These are phyloP conservation scores for Dissostichus mawsoni DNA, from an alignment of 2,113 vertebrate genomes.

Conservation along the genomic window DNA sequence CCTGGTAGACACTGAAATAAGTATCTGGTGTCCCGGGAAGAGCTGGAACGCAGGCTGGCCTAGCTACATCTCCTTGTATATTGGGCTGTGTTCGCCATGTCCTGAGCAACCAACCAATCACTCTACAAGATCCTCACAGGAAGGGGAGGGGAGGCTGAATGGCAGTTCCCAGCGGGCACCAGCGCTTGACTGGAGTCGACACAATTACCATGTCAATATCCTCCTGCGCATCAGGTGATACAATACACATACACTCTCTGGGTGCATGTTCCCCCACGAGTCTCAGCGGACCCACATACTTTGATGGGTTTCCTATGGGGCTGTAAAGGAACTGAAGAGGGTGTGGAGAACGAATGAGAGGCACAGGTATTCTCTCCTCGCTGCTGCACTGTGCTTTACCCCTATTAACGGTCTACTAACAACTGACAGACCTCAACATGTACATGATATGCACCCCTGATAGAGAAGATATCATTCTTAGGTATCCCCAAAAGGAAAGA, in stretches of 20 bases:
- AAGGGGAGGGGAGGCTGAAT: constrained; percentile 63
- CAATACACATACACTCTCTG: constrained; percentile 79
- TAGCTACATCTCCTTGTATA: constrained; percentile 90
- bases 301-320: constrained; percentile 79
- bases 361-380: constrained; percentile 49
- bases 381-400: constrained; percentile 56
- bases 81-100: constrained; percentile 91
- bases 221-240: constrained; percentile 87
- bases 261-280: constrained; percentile 86
- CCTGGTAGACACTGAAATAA: constrained; percentile 91
- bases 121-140: constrained; percentile 87
- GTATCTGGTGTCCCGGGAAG: constrained; percentile 91
- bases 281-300: constrained; percentile 87
- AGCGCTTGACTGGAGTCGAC: constrained; percentile 90
- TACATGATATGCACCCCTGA: constrained; percentile 33
- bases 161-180: constrained; percentile 89
- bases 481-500: constrained; percentile 10
- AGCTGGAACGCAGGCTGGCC: constrained; percentile 74
- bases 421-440: constrained; percentile 47
- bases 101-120: constrained; percentile 95
- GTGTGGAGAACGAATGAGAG: constrained; percentile 54
- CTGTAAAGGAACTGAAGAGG: constrained; percentile 62
- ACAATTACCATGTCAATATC: constrained; percentile 98
- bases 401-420: constrained; percentile 43
- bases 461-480: constrained; percentile 25